Conservation (phyloP, 2,797 vertebrate species). For the Scyliorhinus canicula region DNA sequence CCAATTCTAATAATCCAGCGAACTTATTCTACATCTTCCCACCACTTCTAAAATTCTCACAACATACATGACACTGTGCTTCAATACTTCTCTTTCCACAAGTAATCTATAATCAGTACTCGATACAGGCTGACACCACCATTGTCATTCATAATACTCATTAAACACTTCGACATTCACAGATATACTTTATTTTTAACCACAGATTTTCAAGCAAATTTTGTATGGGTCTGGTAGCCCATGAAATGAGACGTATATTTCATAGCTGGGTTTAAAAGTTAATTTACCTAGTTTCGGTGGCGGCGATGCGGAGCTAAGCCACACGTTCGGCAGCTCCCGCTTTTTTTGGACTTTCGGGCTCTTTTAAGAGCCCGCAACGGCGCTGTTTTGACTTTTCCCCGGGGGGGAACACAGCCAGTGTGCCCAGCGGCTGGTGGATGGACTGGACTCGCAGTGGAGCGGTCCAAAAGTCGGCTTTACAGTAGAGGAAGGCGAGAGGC, state of each 20-base stretch:
- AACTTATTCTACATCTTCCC: neutral
- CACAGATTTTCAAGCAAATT: neutral
- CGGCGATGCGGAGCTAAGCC: no score
- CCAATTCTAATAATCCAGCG: neutral
- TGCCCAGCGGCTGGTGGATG: no score
- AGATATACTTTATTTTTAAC: neutral
- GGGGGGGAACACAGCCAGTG: no score
- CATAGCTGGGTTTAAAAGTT: neutral
- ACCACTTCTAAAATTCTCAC: neutral
- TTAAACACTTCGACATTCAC: neutral
- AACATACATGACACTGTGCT: neutral
- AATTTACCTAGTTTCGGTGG: no score
- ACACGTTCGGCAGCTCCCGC: no score
- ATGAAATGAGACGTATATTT: neutral
- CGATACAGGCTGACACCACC: neutral
- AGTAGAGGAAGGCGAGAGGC: no score
- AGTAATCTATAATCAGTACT: neutral
- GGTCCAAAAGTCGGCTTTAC: no score
- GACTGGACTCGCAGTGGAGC: no score
- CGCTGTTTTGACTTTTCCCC: no score
- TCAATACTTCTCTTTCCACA: neutral
- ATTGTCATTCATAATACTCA: neutral
- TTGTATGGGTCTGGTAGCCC: neutral
- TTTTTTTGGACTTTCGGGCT: no score
- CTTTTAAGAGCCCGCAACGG: no score